These are phyloP conservation scores for Oenanthe oenanthe DNA, from an alignment of 2,113 vertebrate species.

Conservation along the genomic window DNA sequence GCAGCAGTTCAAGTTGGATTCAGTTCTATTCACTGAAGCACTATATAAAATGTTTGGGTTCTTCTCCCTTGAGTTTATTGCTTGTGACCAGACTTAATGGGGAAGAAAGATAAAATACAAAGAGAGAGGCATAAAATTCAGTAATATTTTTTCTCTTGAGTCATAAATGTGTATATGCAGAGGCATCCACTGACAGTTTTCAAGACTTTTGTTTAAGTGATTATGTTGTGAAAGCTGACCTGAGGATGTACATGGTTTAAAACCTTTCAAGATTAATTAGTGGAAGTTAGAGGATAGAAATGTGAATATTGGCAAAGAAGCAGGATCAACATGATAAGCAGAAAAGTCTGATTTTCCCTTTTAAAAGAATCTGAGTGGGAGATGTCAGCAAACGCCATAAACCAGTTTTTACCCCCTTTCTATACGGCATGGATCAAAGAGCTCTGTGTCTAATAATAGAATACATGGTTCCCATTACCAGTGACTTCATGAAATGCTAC, in stretches of 20 bases:
- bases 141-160: neutral
- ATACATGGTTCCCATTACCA: neutral
- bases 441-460: neutral
- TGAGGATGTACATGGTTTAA: neutral
- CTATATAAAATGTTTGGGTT: neutral
- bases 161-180: neutral
- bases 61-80: neutral
- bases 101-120: neutral
- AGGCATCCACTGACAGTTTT: neutral
- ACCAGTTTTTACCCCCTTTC: neutral
- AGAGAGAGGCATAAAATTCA: neutral
- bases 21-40: neutral
- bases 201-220: neutral
- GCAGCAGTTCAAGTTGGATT: neutral
- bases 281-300: neutral
- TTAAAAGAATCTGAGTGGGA: neutral
- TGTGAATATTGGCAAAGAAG: neutral
- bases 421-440: rapidly evolving
- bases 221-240: neutral
- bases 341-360: neutral
- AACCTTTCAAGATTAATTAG: neutral
- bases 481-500: constrained; percentile 14
- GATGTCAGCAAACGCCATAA: neutral
- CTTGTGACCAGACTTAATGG: neutral
- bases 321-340: neutral